Conservation (phyloP, 2,113 vertebrate species). For the Puffinus mauretanicus region DNA sequence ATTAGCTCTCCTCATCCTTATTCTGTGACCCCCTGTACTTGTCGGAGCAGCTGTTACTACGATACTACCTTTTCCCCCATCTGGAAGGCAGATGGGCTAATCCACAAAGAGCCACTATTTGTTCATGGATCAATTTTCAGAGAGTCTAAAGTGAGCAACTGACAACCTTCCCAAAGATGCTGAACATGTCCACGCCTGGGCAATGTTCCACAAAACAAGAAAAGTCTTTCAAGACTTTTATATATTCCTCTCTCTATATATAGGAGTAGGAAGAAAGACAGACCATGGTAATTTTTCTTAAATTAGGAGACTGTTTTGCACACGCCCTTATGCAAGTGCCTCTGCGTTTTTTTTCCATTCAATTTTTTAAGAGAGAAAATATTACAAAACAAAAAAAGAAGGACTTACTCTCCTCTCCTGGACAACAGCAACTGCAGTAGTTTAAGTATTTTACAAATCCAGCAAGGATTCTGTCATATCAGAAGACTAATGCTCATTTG, state of each 20-base stretch:
- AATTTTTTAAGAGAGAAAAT: background rate
- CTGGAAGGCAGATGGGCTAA: slow-evolving; percentile 63
- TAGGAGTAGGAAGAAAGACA: background rate
- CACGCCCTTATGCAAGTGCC: background rate
- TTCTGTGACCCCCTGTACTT: background rate
- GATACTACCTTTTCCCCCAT: slow-evolving; percentile 19
- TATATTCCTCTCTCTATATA: background rate
- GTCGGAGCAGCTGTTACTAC: slow-evolving; percentile 27
- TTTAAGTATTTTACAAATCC: background rate
- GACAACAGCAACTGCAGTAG: background rate
- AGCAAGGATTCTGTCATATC: background rate
- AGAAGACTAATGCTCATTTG: background rate
- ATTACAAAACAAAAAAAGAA: background rate
- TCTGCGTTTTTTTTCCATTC: background rate
- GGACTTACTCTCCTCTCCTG: background rate
- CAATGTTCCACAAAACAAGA: slow-evolving; percentile 4
- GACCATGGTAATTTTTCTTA: background rate
- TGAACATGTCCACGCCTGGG: background rate
- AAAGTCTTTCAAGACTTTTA: background rate
- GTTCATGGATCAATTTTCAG: slow-evolving; percentile 46
- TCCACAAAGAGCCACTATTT: slow-evolving; percentile 52
- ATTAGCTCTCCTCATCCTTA: background rate
- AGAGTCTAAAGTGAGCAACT: slow-evolving; percentile 24
- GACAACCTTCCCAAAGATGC: slow-evolving; percentile 29
- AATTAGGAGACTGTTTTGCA: background rate